phyloP scores from a whole-genome alignment of 2,888 invertebrate genomes.

The Ophion slaviceki region DNA sequence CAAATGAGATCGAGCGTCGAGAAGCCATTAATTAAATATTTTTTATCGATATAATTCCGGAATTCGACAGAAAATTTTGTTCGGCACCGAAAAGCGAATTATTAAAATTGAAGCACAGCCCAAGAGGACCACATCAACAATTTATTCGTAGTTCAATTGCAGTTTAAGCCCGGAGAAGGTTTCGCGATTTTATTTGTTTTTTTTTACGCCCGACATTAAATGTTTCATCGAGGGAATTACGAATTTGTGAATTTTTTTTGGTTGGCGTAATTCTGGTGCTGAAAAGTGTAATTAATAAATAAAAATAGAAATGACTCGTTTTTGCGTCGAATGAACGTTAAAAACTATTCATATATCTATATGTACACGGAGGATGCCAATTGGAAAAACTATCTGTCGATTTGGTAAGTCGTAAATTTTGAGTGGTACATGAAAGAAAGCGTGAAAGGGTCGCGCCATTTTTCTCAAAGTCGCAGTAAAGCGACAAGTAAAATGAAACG shows the following conservation, averaged over 20 bases:
- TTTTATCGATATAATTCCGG: not conserved
- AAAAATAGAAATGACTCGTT: no score
- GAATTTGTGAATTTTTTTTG: no score
- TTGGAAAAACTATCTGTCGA: constrained; percentile 29
- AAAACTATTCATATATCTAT: not conserved
- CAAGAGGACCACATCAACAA: no score
- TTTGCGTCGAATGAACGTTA: not conserved
- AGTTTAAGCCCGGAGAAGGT: no score
- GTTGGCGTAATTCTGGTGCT: no score
- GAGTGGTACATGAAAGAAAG: not conserved
- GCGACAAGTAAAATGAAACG: constrained; percentile 50
- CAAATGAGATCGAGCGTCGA: constrained; percentile 14
- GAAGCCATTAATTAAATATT: constrained; percentile 7
- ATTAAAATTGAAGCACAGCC: no score
- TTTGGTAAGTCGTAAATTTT: constrained; percentile 29
- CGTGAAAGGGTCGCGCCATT: constrained; percentile 7
- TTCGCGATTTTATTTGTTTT: no score
- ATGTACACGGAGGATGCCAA: constrained; percentile 4
- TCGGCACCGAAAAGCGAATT: not conserved
- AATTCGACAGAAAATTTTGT: not conserved
- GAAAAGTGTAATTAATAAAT: not conserved
- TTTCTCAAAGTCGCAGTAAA: constrained; percentile 42
- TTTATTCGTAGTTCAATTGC: no score
- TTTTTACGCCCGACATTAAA: no score
- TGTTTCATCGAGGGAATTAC: no score